Base-by-base conservation (phyloP, 1,140 invertebrate species). In the Trichoplusia ni region DNA sequence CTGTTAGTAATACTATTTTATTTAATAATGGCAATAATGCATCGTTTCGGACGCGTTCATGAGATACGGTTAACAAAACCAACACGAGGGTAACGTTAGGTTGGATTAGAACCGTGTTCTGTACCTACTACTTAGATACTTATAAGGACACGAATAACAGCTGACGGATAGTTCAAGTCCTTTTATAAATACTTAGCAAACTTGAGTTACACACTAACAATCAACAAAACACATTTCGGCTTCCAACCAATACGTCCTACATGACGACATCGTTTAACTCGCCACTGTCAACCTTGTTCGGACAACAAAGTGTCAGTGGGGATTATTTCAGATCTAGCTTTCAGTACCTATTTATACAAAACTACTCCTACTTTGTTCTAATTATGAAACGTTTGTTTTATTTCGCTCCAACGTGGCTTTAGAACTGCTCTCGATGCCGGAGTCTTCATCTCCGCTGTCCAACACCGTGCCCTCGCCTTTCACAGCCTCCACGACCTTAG, bases 391-490 rank as follows among this genome's bases (percentile, higher is more conserved):
- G 54, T 86, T 80, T 1, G 81, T 73, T 64, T 84, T 78, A 72
- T 92, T 90, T 14, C 92, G 77, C 64, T 93, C 92, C 9, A 93
- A 79, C 0, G 92, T 92, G 0, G 88, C 85, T 54, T 91, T 91
- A 14, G 90, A 86, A 73, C 92, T 92, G 58, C 92, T 92, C 71
- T 92, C 92, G 18, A 93, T 92, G 1, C 92, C 92, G 21, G 92
- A 93, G 69, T 92, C 92, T 63, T 93, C 92, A 67, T 93, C 92
- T 0, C 92, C 92, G 67, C 91, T 92, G 73, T 93, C 92, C 8
- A 93, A 70, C 16, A 92, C 82, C 31, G 91, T 92, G 1, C 92
- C 92, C 74, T 93, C 92, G 0, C 92, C 92, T 60, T 90, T 91
- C 13, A 90, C 90, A 1, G 87, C 77, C 63, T 91, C 88, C 29